These are phyloP conservation scores for Notamacropus eugenii DNA, from an alignment of 2,797 vertebrate species.

Conservation along the genomic window DNA sequence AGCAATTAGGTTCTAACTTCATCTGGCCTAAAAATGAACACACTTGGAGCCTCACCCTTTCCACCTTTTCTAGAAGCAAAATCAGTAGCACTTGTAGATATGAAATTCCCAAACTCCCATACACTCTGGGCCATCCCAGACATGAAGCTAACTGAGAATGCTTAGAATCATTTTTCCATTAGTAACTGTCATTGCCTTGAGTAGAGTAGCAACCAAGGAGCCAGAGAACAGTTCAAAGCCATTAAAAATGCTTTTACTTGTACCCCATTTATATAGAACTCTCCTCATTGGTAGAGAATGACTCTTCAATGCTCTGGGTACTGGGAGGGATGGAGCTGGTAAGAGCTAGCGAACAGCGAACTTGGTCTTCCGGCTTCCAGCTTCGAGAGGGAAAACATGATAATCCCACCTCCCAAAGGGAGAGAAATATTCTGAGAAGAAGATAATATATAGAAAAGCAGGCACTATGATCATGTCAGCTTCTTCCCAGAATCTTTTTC, in stretches of 20 bases:
- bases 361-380: neutral
- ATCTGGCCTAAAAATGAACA: neutral
- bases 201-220: neutral
- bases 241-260: neutral
- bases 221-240: neutral
- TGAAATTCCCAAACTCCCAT: neutral
- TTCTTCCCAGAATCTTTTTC: neutral
- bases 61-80: neutral
- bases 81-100: neutral
- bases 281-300: neutral
- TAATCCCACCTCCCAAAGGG: neutral
- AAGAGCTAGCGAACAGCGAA: neutral
- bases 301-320: neutral
- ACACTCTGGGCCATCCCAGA: neutral
- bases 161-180: neutral
- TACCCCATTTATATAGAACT: neutral
- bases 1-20: too few relatives aligned
- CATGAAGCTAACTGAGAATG: neutral
- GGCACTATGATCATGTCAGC: neutral
- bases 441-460: neutral
- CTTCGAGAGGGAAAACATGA: neutral
- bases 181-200: neutral
- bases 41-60: neutral
- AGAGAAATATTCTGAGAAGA: neutral
- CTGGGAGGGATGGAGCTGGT: neutral